These are phyloP conservation scores for Linyphia triangularis DNA, from an alignment of 2,888 invertebrate species.

Conservation along the genomic window DNA sequence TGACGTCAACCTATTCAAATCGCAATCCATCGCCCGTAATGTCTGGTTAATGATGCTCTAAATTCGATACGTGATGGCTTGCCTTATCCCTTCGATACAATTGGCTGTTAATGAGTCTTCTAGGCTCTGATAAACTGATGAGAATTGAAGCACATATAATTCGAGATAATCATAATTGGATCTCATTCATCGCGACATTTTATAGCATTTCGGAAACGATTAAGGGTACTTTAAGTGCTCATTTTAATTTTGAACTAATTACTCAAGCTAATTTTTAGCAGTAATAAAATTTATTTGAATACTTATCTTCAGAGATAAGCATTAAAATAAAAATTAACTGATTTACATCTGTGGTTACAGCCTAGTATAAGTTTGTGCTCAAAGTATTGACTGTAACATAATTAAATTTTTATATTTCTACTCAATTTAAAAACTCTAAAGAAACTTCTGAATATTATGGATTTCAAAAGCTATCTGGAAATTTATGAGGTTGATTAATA, in stretches of 20 bases:
- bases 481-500: no score
- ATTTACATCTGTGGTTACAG: no score
- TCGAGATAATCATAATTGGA: conserved; percentile 44
- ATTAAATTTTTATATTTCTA: no score
- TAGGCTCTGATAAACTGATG: background rate
- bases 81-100: background rate
- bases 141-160: background rate
- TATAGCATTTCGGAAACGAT: background rate
- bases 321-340: no score
- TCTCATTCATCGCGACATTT: conserved; percentile 1
- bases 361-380: no score
- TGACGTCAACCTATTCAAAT: background rate
- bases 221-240: background rate
- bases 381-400: no score
- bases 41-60: conserved; percentile 48
- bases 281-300: no score
- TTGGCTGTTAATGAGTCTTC: background rate
- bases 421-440: no score
- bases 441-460: no score
- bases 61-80: conserved; percentile 31
- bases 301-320: no score
- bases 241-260: background rate
- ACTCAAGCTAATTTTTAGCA: background rate
- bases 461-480: no score
- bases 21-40: conserved; percentile 22